Base-by-base conservation (phyloP, 92 coral and sea anemone species). In the Palythoa heliodiscus region DNA sequence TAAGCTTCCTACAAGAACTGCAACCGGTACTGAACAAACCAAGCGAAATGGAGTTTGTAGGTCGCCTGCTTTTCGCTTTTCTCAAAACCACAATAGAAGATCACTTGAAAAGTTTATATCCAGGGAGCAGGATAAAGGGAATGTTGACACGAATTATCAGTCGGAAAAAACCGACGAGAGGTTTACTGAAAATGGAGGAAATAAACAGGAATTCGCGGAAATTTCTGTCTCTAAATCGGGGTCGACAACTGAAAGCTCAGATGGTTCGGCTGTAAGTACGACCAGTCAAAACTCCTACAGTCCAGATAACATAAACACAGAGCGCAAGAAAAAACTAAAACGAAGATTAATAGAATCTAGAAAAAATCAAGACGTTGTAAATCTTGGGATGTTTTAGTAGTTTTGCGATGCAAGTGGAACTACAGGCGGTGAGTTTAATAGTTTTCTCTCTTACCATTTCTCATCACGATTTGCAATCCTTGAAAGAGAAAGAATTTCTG, bases 361-460 rank as follows among this genome's bases (percentile, higher is more conserved):
- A 24, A 90, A 87, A 76, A 90, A 87, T 74, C 89, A 86, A 24
- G 98, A 94, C 66, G 93, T 92, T 23, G 91, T 94, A n/a, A 89
- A 94, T 72, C 86, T 94, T 70, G 98, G 98, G 22, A 79, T 82
- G 87, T 94, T 94, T 73, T 93, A 76, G 87, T 22, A n/a, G 50
- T 77, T 9, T 29, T 22, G 16, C 16, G 13, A 63, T 55, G 22
- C 67, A 55, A 55, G 19, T 43, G 50, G 50, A 43, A 43, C 50
- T 43, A 43, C 50, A 43, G 7, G 48, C 48, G 48, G 50, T 29
- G 35, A 29, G 35, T 43, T 43, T 43, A 43, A 0, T 7, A 43
- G 68, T 61, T 17, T 61, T 22, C 68, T 22, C 25, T 22, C 68
- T 22, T 9, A 17, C 25, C 68, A 22, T 22, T 22, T 61, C 68